These are phyloP conservation scores for Amphilophus citrinellus DNA, from an alignment of 2,113 vertebrate species.

Conservation along the genomic window DNA sequence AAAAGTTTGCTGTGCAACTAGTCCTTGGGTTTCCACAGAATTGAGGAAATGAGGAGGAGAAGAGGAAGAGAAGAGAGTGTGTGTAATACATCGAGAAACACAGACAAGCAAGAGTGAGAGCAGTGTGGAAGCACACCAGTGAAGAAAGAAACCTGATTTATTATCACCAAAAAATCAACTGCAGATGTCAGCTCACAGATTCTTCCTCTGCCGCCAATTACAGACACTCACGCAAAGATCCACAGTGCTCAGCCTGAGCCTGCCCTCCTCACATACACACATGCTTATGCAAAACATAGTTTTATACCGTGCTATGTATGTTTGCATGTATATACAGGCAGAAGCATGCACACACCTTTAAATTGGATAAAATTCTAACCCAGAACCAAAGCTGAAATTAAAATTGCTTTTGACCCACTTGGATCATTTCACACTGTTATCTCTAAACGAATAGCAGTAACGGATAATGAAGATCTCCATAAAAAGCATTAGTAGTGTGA, in stretches of 20 bases:
- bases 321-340: conserved; percentile 33
- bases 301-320: neutral
- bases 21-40: conserved; percentile 68
- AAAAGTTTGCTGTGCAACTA: conserved; percentile 59
- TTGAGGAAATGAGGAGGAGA: conserved; percentile 70
- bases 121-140: conserved; percentile 77
- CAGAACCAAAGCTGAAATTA: neutral
- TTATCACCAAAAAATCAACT: conserved; percentile 88
- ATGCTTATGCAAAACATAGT: conserved; percentile 19
- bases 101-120: conserved; percentile 61
- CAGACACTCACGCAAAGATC: conserved; percentile 85
- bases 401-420: conserved; percentile 14
- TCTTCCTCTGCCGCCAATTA: conserved; percentile 88
- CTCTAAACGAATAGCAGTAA: conserved; percentile 10
- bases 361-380: conserved; percentile 37
- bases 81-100: conserved; percentile 44
- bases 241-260: conserved; percentile 45
- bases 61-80: conserved; percentile 42
- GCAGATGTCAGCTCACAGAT: conserved; percentile 87
- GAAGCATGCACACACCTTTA: neutral
- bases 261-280: conserved; percentile 33
- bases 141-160: conserved; percentile 88
- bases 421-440: conserved; percentile 29
- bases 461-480: conserved; percentile 59
- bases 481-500: conserved; percentile 62